Evolutionary conservation across 2,113 vertebrate genomes (phyloP).

Genomic region (Nibea albiflora): DNA sequence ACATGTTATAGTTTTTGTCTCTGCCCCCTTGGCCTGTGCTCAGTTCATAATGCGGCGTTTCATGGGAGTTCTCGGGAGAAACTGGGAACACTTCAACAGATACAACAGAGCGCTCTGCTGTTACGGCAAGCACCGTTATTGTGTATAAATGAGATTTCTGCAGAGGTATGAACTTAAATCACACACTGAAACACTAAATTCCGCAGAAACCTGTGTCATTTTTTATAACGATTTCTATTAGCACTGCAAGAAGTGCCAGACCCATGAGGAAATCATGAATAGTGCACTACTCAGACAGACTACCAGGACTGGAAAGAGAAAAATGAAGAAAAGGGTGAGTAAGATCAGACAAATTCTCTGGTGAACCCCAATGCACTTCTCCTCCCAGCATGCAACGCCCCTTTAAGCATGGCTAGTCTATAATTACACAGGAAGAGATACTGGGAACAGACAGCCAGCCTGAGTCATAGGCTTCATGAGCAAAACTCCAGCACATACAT

Average conservation of each 20-base stretch:
- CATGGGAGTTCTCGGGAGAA: not conserved
- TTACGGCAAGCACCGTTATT: not conserved
- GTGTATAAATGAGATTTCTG: not conserved
- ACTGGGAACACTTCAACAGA: not conserved
- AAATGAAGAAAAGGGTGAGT: slow-evolving; percentile 75
- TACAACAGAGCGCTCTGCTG: not conserved
- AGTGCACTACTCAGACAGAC: slow-evolving; percentile 42
- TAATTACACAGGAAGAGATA: slow-evolving; percentile 85
- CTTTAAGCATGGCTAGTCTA: slow-evolving; percentile 79
- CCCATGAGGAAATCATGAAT: slow-evolving; percentile 25
- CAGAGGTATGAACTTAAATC: not conserved
- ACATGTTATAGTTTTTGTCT: not conserved
- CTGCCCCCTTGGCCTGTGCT: too few relatives aligned
- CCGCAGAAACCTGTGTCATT: not conserved
- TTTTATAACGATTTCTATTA: not conserved
- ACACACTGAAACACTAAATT: not conserved
- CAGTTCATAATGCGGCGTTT: not conserved
- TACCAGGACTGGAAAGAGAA: slow-evolving; percentile 32
- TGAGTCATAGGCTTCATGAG: slow-evolving; percentile 81
- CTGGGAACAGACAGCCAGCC: slow-evolving; percentile 79
- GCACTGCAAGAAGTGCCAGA: not conserved
- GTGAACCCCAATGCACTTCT: slow-evolving; percentile 74
- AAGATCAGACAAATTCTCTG: slow-evolving; percentile 77
- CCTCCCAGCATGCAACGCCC: slow-evolving; percentile 76
- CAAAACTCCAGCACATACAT: slow-evolving; percentile 67